Evolutionary conservation across 2,797 vertebrate species (phyloP), one percentile per base, ranked within the genome.

Genomic region (Molossus alvarezi): DNA sequence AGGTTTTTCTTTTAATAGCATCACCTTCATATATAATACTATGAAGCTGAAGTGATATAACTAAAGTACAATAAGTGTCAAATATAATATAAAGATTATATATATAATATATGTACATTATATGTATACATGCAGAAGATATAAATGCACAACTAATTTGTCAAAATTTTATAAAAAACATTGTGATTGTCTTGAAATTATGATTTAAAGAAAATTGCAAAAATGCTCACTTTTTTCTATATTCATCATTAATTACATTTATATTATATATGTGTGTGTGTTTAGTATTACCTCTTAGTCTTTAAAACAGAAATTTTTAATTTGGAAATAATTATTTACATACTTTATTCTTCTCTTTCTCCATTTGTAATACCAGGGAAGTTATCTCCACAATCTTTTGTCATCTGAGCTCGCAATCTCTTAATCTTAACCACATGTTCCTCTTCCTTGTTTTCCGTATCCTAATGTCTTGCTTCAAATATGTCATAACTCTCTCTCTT

Each of bases 261-360:
- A n/a, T 53, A 88, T 45, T 33, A 86, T 29, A 25, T 33, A 53
- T 69, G 33, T 45, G 25, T 73, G 14, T 65, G 12, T 53, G 20
- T 88, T 76, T 72, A 55, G 1, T 0, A 12, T 76, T 67, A 88
- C 3, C 9, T 51, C 21, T 76, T 65, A 71, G 14, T 62, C 25
- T 85, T 85, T 85, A 73, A 72, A 95, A 73, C 10, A 80, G 18
- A 10, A 62, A 75, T n/a, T 37, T 65, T 75, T 45, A 67, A 91
- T 53, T 76, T 53, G 1, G 14, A 67, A 91, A 69, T 82, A 67
- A 20, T 45, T 65, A 11, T 45, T 48, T 64, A 9, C 2, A 55
- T 20, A 41, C n/a, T 51, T 48, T 17, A 45, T 45, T 62, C 9
- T 71, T 90, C 5, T 84, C 45, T 69, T 71, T 9, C 65, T 55